A percentile compares a stretch with the other conserved stretches of the same genome.
Conservation (phyloP, 2,888 invertebrate genomes). For the Lypha dubia region DNA sequence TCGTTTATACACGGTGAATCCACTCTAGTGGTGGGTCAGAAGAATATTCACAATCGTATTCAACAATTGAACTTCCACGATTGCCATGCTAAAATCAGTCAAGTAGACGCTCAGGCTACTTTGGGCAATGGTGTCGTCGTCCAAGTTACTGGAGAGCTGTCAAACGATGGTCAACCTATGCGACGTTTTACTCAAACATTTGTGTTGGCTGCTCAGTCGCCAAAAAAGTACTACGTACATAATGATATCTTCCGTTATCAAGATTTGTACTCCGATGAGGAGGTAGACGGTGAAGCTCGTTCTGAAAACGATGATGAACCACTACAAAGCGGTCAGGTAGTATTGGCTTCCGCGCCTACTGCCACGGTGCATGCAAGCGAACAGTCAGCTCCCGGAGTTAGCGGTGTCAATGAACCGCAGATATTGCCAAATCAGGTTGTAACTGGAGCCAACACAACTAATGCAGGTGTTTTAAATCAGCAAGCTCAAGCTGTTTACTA, state of each 20-base stretch:
- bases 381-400: constrained; percentile 68
- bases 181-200: constrained; percentile 99
- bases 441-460: constrained; percentile 68
- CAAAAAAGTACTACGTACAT: constrained; percentile 99
- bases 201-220: constrained; percentile 96
- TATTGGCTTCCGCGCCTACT: constrained; percentile 69
- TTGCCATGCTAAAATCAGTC: constrained; percentile 98
- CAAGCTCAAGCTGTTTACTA: constrained; percentile 79
- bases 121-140: constrained; percentile 97
- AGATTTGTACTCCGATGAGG: constrained; percentile 88
- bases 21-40: constrained; percentile 93
- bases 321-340: constrained; percentile 75
- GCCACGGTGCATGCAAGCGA: constrained; percentile 57
- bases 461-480: constrained; percentile 75
- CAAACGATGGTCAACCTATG: constrained; percentile 98
- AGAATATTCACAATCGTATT: constrained; percentile 97
- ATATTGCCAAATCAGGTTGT: constrained; percentile 71
- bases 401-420: constrained; percentile 72
- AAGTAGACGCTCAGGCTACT: constrained; percentile 97
- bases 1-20: constrained; percentile 98
- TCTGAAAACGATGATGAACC: constrained; percentile 82
- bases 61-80: constrained; percentile 97
- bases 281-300: constrained; percentile 83
- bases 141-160: constrained; percentile 98
- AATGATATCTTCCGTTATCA: constrained; percentile 99